Evolutionary conservation across 2,113 vertebrate species (phyloP).

Genomic region (Ginglymostoma cirratum): DNA sequence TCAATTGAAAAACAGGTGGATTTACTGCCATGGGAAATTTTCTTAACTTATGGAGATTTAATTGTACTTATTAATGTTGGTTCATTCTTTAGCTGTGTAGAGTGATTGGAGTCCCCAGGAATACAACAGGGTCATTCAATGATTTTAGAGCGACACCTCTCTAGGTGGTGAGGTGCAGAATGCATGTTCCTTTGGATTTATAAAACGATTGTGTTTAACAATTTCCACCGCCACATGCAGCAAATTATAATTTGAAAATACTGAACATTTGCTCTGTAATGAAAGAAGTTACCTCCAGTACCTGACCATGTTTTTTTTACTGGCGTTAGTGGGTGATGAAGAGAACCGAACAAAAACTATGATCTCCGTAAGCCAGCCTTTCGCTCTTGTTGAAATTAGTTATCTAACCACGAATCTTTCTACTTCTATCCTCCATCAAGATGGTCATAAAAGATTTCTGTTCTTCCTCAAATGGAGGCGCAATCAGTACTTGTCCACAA

Average conservation of each 20-base stretch:
- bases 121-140: not conserved
- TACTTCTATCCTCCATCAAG: too few relatives aligned
- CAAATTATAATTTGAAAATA: not conserved
- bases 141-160: not conserved
- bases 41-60: not conserved
- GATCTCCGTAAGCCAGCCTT: not conserved
- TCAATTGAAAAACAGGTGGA: not conserved
- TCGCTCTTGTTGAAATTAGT: not conserved
- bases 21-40: not conserved
- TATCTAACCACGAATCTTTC: not conserved
- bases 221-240: not conserved
- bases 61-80: not conserved
- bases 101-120: not conserved
- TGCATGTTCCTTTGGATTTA: not conserved
- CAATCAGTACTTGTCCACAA: too few relatives aligned
- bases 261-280: not conserved
- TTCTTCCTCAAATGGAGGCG: too few relatives aligned
- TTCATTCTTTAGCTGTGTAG: not conserved
- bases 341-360: not conserved
- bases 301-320: not conserved
- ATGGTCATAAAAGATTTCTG: too few relatives aligned
- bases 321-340: not conserved
- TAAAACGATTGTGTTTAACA: not conserved
- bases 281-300: not conserved
- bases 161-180: not conserved